These are phyloP conservation scores for Bothrops jararaca DNA, from an alignment of 2,113 vertebrate species.

Conservation along the genomic window DNA sequence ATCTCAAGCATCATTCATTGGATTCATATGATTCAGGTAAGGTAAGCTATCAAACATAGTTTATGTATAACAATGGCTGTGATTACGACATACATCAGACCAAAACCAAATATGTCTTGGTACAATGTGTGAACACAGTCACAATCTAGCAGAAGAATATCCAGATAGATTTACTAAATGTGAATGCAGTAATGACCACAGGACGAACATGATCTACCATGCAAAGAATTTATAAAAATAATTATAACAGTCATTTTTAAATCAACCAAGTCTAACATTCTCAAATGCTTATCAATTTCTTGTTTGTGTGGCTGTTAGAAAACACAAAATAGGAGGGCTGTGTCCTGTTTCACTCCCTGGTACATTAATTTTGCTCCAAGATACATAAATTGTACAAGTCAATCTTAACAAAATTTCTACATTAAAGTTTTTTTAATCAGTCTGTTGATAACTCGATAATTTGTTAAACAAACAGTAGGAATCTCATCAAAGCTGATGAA, in stretches of 20 bases:
- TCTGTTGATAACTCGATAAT: not conserved
- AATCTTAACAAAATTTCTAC: not conserved
- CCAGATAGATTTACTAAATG: not conserved
- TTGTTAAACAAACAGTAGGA: not conserved
- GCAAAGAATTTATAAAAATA: not conserved
- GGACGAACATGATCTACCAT: not conserved
- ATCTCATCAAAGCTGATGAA: not conserved
- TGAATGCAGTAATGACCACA: not conserved
- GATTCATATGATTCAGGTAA: not conserved
- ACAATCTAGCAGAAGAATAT: not conserved
- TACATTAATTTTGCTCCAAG: not conserved
- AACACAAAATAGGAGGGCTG: not conserved
- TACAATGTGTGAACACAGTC: not conserved
- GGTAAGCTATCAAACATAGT: not conserved
- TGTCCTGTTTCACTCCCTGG: not conserved
- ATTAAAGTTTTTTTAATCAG: not conserved
- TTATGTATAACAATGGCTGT: not conserved
- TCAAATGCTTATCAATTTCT: not conserved
- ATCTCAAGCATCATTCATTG: not conserved
- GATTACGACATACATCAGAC: not conserved
- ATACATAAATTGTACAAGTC: not conserved
- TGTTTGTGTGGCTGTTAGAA: not conserved
- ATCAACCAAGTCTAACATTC: not conserved
- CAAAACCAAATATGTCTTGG: not conserved
- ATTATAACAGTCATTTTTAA: not conserved